Evolutionary conservation across 2,113 vertebrate genomes (phyloP).

Genomic region (Neodon shergylaensis): DNA sequence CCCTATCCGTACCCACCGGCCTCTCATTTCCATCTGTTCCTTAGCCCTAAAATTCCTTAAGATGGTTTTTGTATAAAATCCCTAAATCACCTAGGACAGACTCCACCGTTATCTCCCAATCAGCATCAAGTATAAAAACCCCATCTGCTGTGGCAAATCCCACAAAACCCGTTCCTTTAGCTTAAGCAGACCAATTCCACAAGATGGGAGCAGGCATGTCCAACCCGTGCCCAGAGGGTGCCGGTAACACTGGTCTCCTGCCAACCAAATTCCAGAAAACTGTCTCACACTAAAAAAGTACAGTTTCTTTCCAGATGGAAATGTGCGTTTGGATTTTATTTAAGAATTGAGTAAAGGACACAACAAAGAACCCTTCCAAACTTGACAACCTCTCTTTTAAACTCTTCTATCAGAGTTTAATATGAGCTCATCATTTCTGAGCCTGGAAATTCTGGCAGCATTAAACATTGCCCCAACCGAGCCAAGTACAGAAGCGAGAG

Average conservation of each 20-base stretch:
- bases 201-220: neutral
- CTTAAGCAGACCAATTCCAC: neutral
- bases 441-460: slow-evolving; percentile 15
- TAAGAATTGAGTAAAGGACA: neutral
- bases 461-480: slow-evolving; percentile 2
- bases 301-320: slow-evolving; percentile 1
- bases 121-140: slow-evolving; percentile 25
- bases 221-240: neutral
- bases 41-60: neutral
- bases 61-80: neutral
- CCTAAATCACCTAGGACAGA: neutral
- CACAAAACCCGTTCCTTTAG: neutral
- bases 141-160: slow-evolving; percentile 6
- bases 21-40: neutral
- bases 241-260: neutral
- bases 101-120: neutral
- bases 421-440: slow-evolving; percentile 17
- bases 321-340: neutral
- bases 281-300: neutral
- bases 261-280: no score
- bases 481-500: slow-evolving; percentile 15
- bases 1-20: neutral
- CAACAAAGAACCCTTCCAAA: neutral
- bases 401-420: neutral
- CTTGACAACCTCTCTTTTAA: neutral